Base-by-base conservation (phyloP, 2,888 invertebrate species). In the Alloplasta piceator region DNA sequence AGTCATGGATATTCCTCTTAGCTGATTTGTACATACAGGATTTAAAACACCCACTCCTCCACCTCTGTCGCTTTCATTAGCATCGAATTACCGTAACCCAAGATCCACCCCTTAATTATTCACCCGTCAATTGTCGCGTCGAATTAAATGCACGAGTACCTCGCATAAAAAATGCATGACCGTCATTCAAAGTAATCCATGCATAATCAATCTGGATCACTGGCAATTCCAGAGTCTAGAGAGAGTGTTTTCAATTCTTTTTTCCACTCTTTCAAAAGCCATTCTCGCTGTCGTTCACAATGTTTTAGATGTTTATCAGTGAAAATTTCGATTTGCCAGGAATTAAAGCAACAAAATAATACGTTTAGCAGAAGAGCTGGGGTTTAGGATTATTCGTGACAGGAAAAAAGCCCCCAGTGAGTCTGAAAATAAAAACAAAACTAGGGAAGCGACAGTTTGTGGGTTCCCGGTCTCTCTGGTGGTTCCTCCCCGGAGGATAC, bases 1-100 rank as follows among this genome's bases (percentile, higher is more conserved):
- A n/a, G 39, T 61, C 74, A 74, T 64, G 70, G 63, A 79, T 74
- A 79, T 67, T 74, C 56, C 68, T 64, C 68, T 70, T 43, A 63
- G 60, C 36, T 50, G 66, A 50, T 60, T 72, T 64, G 50, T 64
- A 50, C 60, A 36, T 52, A 72, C 58, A 60, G 50, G 52, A 66
- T 58, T 7, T 43, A 56, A 43, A 74, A 43, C 38, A 12, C 5
- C 9, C 14, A 72, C 36, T 10, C 48, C 5, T 67, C 41, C 12
- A 9, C 14, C 36, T 46, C 36, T n/a, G 12, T 50, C 38, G 50
- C 12, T 67, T 75, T 67, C 26, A 75, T 75, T 75, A 67, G 67
- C 72, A 72, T 67, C 61, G 55, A 50, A 67, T 78, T 67, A 67
- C 64, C 64, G 43, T 66, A 60, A 77, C 41, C 50, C 9, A 46